These are phyloP conservation scores for Antechinus flavipes DNA, from an alignment of 2,113 vertebrate genomes.

Conservation along the genomic window DNA sequence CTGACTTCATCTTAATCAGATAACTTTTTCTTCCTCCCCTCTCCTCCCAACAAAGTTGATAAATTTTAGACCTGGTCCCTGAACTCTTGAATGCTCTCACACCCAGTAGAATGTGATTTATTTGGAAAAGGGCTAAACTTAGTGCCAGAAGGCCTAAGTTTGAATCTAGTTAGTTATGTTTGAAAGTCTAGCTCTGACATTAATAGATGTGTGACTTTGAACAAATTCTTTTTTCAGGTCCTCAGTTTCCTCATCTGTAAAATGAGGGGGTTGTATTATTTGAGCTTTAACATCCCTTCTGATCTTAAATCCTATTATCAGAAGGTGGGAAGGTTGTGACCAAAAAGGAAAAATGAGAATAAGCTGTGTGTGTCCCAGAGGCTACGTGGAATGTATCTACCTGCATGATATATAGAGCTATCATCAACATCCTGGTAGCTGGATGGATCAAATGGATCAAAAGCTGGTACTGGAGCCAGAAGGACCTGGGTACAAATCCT, in stretches of 20 bases:
- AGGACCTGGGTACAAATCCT: neutral
- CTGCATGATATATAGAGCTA: neutral
- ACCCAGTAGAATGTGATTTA: neutral
- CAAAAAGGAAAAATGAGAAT: neutral
- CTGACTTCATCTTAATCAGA: slow-evolving; percentile 30
- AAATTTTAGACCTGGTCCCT: neutral
- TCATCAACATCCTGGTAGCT: neutral
- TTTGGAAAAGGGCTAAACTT: neutral
- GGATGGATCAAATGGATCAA: neutral
- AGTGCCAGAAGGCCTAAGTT: neutral
- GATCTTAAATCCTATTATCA: neutral
- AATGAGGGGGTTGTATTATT: neutral
- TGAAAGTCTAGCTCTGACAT: neutral
- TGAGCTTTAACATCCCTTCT: neutral
- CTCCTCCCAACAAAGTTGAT: neutral
- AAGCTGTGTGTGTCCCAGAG: neutral
- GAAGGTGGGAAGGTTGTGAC: neutral
- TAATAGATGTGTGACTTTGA: neutral
- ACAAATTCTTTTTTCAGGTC: neutral
- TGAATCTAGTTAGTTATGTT: neutral
- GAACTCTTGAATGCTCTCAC: neutral
- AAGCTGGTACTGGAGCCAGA: neutral
- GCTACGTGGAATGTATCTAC: neutral
- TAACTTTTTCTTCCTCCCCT: neutral
- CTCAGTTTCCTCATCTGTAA: neutral